Base-by-base conservation (phyloP, 2,888 invertebrate genomes). In the Catocala sponsa region DNA sequence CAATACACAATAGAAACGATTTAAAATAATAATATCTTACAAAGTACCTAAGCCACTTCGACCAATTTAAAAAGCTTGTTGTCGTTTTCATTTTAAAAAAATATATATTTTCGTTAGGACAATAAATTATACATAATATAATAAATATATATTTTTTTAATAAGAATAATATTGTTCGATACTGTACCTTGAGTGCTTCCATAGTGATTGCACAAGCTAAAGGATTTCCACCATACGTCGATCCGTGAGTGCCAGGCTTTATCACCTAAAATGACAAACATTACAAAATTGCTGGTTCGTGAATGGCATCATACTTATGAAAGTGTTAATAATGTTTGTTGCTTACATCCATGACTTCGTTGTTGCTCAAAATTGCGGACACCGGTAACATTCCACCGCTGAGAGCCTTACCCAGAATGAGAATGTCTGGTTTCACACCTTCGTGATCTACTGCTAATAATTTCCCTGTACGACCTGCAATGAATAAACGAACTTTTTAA, bases 141-240 rank as follows among this genome's bases (percentile, higher is more conserved):
- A 25, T 25, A 25, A 25, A 25, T 25, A 25, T 25, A 25, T 25
- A 25, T 25, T 25, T 25, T 0, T 1, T 25, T 25, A 25, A 25
- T 25, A 25, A 25, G 25, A 4, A n/a, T 12, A 38, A 38, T n/a
- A 13, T 35, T 10, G 5, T 49, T 11, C 11, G 32, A 4, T 13
- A 33, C 2, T 1, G 2, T 55, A 94, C 94, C 88, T 94, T 92
- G 4, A 99, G 92, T 0, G 99, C 98, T 67, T 98, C 97, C 48
- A 97, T 96, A 6, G 98, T 99, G 0, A 99, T 97, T 61, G 96
- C 96, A 80, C 98, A 98, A 0, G 97, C 99, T 38, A 99, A 91
- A 0, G 99, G 99, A 91, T 99, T 99, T 0, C 99, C 99, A 10
- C 99, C 99, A 82, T 98, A 99, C 0, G 99, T 99, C 0, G 99